These are phyloP conservation scores for Rhamnusium bicolor DNA, from an alignment of 2,888 invertebrate species.

Conservation along the genomic window DNA sequence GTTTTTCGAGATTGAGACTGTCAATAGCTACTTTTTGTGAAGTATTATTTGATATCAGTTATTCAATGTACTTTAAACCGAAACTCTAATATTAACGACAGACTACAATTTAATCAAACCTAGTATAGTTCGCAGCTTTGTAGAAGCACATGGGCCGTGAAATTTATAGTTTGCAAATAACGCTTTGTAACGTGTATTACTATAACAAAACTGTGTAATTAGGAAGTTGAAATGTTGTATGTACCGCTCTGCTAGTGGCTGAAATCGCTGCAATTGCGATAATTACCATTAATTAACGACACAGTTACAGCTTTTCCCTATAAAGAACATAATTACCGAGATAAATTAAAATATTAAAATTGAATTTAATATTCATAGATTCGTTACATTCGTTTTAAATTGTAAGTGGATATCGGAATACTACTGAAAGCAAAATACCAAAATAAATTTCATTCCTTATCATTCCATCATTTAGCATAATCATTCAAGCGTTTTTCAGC, in stretches of 20 bases:
- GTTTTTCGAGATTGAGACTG: no score
- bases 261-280: constrained; percentile 25
- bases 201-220: constrained; percentile 37
- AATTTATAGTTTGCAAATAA: constrained; percentile 25
- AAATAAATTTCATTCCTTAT: no score
- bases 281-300: constrained; percentile 26
- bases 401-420: no score
- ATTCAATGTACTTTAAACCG: not conserved
- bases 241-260: constrained; percentile 26
- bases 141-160: not conserved
- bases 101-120: not conserved
- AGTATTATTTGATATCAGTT: not conserved
- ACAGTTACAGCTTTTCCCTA: not conserved
- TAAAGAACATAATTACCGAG: constrained; percentile 21
- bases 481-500: no score
- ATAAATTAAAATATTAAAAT: not conserved
- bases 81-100: not conserved
- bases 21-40: no score
- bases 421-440: no score
- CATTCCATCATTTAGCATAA: no score
- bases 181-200: constrained; percentile 19
- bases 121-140: not conserved
- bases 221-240: constrained; percentile 35
- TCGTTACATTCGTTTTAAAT: not conserved
- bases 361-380: constrained; percentile 1